A percentile compares a stretch with the other conserved stretches of the same genome.
Evolutionary conservation across 37 sponge, comb jelly and placozoan genomes (phyloP).

Genomic region (Oscarella lobularis): DNA sequence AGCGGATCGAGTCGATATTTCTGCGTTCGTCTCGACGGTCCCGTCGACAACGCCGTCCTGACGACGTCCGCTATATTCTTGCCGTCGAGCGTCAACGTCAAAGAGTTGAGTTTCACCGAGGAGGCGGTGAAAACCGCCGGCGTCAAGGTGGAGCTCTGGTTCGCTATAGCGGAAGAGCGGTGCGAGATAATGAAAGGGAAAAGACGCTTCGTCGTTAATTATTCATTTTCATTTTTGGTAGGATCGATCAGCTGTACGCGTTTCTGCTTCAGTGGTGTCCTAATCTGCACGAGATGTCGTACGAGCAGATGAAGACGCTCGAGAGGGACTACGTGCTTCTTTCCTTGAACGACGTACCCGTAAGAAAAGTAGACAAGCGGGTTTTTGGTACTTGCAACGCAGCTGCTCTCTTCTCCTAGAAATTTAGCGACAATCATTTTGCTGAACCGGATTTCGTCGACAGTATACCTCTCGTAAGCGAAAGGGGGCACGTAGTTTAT

Average conservation of each 20-base stretch:
- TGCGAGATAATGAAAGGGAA: not conserved
- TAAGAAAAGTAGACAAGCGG: not conserved
- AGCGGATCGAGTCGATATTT: not conserved
- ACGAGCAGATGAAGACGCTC: not conserved
- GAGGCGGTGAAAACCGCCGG: not conserved
- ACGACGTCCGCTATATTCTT: not conserved
- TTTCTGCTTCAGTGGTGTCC: not conserved
- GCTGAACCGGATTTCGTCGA: no score
- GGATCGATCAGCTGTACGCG: not conserved
- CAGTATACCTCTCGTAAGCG: no score
- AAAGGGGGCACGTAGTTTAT: no score
- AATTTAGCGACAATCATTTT: no score
- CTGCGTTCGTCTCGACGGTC: not conserved
- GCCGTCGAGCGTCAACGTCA: not conserved
- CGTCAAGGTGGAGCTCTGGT: not conserved
- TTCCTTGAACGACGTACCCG: not conserved
- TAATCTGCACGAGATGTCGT: not conserved
- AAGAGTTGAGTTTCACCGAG: no score
- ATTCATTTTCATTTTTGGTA: not conserved
- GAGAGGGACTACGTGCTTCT: not conserved
- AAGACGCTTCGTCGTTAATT: not conserved
- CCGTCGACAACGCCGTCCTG: not conserved
- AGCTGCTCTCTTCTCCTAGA: not conserved
- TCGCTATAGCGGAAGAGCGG: not conserved
- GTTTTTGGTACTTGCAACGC: not conserved